Evolutionary conservation across 2,113 vertebrate genomes (phyloP), one percentile per base, ranked within the genome.

Genomic region (Melanerpes aurifrons): DNA sequence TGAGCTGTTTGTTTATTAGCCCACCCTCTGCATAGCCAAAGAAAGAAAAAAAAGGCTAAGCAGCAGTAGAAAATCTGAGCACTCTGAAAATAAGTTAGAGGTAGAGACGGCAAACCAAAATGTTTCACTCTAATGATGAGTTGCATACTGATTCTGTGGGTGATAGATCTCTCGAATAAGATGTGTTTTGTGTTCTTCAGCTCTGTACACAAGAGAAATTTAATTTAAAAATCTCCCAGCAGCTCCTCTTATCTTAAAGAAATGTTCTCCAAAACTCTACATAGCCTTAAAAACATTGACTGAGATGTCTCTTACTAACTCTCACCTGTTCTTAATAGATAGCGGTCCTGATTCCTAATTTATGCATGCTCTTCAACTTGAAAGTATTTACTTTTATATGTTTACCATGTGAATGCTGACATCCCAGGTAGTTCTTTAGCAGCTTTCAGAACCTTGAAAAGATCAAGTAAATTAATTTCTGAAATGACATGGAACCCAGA

Each of bases 51-150:
- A 53, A 53, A 68, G 22, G 48, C 47, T 4, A 78, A 78, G 54
- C 75, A 86, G 68, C 78, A 75, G 15, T 6, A 76, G 68, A 80
- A 73, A 72, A 43, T 3, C 37, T 69, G 66, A 87, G 29, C 82
- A 77, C 87, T 92, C 92, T 85, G 64, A 92, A 93, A 92, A 80
- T 57, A 75, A 71, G 72, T 81, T 61, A 72, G 48, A 87, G 58
- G 53, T 86, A 40, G 66, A 91, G 53, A 81, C 1, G 2, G 73
- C 28, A 82, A 92, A 78, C 37, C 1, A 28, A 71, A 85, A 2
- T 40, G 69, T 86, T 94, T 92, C 75, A 58, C 67, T 94, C 32
- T 62, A 76, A 43, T 66, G 84, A 69, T 58, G 79, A 93, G 45
- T 35, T 62, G 90, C 78, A 82, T 95, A 58, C 64, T 91, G 85